Evolutionary conservation across 2,797 vertebrate genomes (phyloP).

Genomic region (Brachyalestes nurse): DNA sequence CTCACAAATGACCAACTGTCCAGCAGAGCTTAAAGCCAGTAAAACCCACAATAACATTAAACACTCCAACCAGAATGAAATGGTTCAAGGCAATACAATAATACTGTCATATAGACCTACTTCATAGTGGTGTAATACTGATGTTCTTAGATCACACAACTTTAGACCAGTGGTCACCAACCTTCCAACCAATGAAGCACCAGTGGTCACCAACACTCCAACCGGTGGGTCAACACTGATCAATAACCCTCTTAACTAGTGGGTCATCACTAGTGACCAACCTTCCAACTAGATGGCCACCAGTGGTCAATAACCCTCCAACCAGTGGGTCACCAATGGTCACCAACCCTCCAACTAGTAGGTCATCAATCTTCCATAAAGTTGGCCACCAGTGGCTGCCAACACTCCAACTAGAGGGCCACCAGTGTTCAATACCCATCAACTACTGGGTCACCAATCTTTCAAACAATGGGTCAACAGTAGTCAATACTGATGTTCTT

Average conservation of each 20-base stretch:
- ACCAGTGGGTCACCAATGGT: not conserved
- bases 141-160: too few species aligned
- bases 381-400: not conserved
- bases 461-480: too few species aligned
- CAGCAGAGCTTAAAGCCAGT: not conserved
- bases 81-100: too few species aligned
- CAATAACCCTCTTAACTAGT: not conserved
- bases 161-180: not conserved
- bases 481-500: too few species aligned
- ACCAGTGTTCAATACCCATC: not conserved
- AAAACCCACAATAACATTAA: not conserved
- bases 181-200: not conserved
- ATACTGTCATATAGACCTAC: too few species aligned
- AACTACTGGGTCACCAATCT: not conserved
- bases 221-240: not conserved
- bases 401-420: not conserved
- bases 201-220: not conserved
- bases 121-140: too few species aligned
- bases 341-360: not conserved
- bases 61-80: too few species aligned
- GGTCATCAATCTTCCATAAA: not conserved
- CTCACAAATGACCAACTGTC: not conserved
- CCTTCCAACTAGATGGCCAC: too few species aligned
- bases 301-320: not conserved
- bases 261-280: not conserved